phyloP scores from a whole-genome alignment of 2,113 vertebrate species.

The Morone chrysops region DNA sequence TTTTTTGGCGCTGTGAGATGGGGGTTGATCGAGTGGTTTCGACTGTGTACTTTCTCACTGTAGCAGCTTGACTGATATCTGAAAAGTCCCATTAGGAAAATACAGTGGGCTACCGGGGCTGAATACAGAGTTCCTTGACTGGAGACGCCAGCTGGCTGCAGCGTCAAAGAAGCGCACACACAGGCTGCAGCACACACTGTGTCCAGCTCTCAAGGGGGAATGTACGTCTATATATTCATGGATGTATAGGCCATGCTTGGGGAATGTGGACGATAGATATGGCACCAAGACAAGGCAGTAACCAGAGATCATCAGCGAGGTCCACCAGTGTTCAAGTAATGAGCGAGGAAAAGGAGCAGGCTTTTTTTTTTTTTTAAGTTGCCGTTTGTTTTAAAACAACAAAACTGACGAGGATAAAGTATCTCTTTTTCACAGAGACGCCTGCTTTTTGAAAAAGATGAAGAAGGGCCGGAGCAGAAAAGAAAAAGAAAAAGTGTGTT shows the following conservation, averaged over 20 bases:
- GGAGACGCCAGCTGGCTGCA: constrained; percentile 53
- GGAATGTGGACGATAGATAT: constrained; percentile 74
- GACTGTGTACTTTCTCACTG: constrained; percentile 64
- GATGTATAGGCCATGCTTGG: constrained; percentile 66
- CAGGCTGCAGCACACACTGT: background rate
- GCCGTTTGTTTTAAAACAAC: constrained; percentile 71
- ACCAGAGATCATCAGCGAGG: constrained; percentile 72
- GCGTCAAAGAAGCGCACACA: constrained; percentile 22
- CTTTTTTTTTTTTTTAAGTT: constrained; percentile 25
- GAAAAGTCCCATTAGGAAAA: constrained; percentile 72
- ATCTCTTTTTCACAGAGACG: constrained; percentile 44
- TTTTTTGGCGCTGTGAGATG: constrained; percentile 51
- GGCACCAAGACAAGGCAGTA: constrained; percentile 82
- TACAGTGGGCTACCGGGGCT: constrained; percentile 45
- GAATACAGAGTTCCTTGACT: constrained; percentile 57
- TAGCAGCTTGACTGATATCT: constrained; percentile 76
- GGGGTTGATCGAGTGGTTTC: constrained; percentile 61
- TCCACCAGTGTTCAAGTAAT: constrained; percentile 83
- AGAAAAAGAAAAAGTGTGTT: constrained; percentile 28
- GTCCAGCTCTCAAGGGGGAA: constrained; percentile 48
- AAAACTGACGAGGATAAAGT: constrained; percentile 57
- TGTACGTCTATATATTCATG: constrained; percentile 53
- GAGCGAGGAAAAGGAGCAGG: constrained; percentile 59
- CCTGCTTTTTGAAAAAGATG: constrained; percentile 28
- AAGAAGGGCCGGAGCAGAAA: constrained; percentile 38